phyloP scores from a whole-genome alignment of 1,140 invertebrate genomes.

The Rhopalosiphum maidis region DNA sequence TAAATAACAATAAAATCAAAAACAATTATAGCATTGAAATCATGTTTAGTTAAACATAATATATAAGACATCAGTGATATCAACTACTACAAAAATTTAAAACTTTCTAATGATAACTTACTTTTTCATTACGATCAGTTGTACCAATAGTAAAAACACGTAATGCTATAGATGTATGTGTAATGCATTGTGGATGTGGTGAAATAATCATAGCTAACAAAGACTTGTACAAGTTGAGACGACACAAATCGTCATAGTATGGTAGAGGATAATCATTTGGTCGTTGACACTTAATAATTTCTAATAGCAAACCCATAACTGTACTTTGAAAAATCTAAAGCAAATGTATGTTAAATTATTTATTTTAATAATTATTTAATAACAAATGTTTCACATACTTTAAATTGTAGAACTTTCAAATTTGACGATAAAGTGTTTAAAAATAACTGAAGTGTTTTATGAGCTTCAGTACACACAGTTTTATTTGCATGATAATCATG shows the following conservation, averaged over 20 bases:
- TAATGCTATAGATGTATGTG: conserved; percentile 32
- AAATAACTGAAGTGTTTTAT: conserved; percentile 25
- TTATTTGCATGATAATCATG: conserved; percentile 47
- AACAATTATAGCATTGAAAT: not conserved
- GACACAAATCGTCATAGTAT: conserved; percentile 40
- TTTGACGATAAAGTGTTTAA: conserved; percentile 42
- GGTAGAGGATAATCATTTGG: conserved; percentile 48
- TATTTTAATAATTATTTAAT: not conserved
- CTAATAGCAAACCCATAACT: conserved; percentile 26
- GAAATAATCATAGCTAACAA: conserved; percentile 24
- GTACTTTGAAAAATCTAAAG: conserved; percentile 54
- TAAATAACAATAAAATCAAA: conserved; percentile 17
- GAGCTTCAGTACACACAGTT: conserved; percentile 46
- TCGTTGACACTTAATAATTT: conserved; percentile 36
- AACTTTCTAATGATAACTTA: not conserved
- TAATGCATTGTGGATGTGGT: conserved; percentile 43
- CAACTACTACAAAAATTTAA: not conserved
- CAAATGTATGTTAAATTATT: not conserved
- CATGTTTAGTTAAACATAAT: not conserved
- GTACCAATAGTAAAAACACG: conserved; percentile 38
- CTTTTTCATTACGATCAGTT: conserved; percentile 44
- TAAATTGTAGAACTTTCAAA: conserved; percentile 37
- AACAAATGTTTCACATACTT: conserved; percentile 15
- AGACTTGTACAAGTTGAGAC: conserved; percentile 32
- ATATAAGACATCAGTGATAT: not conserved